Percentiles rank a stretch among this genome's conserved stretches.
Conservation (phyloP, 2,797 vertebrate genomes). For the Artibeus lituratus region DNA sequence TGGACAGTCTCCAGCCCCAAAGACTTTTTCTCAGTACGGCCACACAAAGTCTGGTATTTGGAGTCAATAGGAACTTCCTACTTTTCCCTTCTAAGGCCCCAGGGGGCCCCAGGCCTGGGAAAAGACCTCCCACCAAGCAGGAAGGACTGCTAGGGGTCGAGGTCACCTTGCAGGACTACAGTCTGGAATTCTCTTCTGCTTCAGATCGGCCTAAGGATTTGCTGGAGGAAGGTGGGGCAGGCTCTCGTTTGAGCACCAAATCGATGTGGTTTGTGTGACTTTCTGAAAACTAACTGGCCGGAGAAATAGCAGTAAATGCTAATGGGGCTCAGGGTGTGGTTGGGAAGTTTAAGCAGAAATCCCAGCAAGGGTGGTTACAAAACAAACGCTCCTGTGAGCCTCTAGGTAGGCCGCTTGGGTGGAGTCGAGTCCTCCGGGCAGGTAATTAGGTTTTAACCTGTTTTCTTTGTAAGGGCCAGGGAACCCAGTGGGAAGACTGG, state of each 20-base stretch:
- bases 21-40: background rate
- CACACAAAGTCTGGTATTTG: background rate
- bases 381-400: background rate
- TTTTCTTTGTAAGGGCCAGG: background rate
- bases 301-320: background rate
- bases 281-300: background rate
- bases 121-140: background rate
- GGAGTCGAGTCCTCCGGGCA: background rate
- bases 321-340: background rate
- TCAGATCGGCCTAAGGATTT: too few relatives aligned
- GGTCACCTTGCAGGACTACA: background rate
- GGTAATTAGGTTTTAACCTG: background rate
- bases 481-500: background rate
- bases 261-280: background rate
- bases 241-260: slow-evolving; percentile 55
- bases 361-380: background rate
- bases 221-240: background rate
- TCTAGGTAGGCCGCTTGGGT: background rate
- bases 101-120: background rate
- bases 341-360: background rate
- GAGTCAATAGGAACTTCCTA: background rate
- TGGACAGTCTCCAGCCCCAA: background rate
- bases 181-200: too few relatives aligned
- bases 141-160: background rate
- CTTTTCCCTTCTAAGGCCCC: background rate